phyloP scores from a whole-genome alignment of 2,113 vertebrate genomes.

The Oceanites oceanicus region DNA sequence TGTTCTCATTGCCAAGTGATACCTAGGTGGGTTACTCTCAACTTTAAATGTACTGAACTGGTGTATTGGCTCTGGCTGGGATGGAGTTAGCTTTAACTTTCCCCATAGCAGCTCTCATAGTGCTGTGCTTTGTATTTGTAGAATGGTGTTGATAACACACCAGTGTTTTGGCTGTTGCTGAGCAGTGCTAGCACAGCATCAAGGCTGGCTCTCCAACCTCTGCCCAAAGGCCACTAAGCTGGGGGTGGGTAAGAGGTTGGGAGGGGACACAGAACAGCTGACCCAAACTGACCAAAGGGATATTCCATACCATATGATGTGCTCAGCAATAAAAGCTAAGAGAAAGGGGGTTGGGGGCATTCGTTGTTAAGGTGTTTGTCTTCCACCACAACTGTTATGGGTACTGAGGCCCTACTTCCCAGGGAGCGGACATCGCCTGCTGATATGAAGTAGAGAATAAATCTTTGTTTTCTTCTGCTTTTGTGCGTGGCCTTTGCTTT shows the following conservation, averaged over 20 bases:
- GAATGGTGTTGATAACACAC: not conserved
- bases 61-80: not conserved
- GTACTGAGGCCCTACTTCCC: not conserved
- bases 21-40: not conserved
- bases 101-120: not conserved
- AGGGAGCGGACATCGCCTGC: not conserved
- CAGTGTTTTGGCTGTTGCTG: not conserved
- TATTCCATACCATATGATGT: not conserved
- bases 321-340: not conserved
- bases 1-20: not conserved
- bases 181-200: not conserved
- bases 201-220: not conserved
- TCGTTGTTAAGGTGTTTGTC: not conserved
- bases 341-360: not conserved
- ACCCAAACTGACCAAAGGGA: not conserved
- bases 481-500: not conserved
- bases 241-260: not conserved
- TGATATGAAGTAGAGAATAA: not conserved
- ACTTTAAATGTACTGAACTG: not conserved
- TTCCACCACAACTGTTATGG: not conserved
- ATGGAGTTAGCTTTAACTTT: not conserved
- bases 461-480: not conserved
- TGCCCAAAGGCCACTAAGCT: not conserved
- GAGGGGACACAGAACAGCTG: fast-evolving
- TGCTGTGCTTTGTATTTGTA: not conserved